These are phyloP conservation scores for Mantis religiosa DNA, from an alignment of 2,888 invertebrate genomes.

Conservation along the genomic window DNA sequence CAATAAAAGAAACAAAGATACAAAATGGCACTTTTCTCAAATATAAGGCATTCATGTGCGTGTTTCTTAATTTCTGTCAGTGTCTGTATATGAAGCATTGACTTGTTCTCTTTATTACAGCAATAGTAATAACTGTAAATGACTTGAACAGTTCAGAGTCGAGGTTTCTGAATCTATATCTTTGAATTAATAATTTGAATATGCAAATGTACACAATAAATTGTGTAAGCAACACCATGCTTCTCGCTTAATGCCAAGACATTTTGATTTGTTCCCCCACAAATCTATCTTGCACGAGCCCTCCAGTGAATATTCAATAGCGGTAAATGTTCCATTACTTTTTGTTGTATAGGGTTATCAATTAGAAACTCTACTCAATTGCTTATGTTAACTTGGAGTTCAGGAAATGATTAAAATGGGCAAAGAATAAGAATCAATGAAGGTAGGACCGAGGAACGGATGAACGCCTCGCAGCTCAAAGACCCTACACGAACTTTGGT, in stretches of 20 bases:
- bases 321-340: not conserved
- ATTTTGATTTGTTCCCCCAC: not conserved
- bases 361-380: not conserved
- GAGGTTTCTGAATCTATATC: not conserved
- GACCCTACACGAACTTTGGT: too few species aligned
- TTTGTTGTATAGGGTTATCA: not conserved
- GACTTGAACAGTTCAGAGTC: not conserved
- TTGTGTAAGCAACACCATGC: not conserved
- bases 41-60: too few species aligned
- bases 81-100: not conserved
- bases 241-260: not conserved
- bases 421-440: too few species aligned
- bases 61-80: not conserved
- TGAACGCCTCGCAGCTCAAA: too few species aligned
- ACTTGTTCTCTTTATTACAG: not conserved
- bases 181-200: not conserved
- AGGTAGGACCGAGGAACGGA: too few species aligned
- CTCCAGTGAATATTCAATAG: not conserved
- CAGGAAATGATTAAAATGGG: too few species aligned
- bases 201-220: not conserved
- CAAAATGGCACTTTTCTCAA: too few species aligned
- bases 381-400: not conserved
- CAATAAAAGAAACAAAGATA: too few species aligned
- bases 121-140: not conserved
- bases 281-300: not conserved